Base-by-base conservation (phyloP, 2,113 vertebrate species). In the Sardina pilchardus region DNA sequence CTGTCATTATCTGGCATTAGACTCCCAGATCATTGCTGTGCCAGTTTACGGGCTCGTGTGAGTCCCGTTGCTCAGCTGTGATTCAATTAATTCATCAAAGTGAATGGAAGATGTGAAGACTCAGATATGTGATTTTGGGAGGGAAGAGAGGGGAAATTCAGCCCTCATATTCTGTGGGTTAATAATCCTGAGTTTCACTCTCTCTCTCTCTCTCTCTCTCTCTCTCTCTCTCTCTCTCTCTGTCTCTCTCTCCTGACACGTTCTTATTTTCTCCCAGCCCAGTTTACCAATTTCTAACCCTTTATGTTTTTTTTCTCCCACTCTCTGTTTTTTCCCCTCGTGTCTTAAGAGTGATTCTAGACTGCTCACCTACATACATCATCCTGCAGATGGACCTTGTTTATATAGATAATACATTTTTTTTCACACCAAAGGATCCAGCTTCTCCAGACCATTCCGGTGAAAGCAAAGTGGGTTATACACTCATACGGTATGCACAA, bases 1-100 rank as follows among this genome's bases (percentile, higher is more conserved):
- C 44, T 82, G 45, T 81, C 75, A 84, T 85, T 85, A 48, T 82
- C 39, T 83, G 44, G 50, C 42, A 39, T 81, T 34, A 44, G 36
- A 50, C 30, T 80, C 59, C 34, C 50, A 36, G 48, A 30, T 88
- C 47, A 45, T 17, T 42, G 53, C 81, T 82, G 45, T 80, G 43
- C 44, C n/a, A 59, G 81, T 86, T 87, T 84, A 82, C 85, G 39
- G 43, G 63, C 10, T 59, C 30, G 47, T 80, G 21, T 82, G 42
- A 47, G 85, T 82, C 53, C 90, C 82, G n/a, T 85, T 84, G 63
- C 39, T 86, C 81, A 44, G 56, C 44, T 44, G 24, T 83, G 81
- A 88, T 87, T 86, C 36, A 83, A 44, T 89, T 83, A 78, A 85
- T 71, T 87, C 78, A 88, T 89, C 48, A 83, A 83, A 88, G 42